Conservation (phyloP, 1,140 invertebrate genomes). For the Euborellia annulipes region DNA sequence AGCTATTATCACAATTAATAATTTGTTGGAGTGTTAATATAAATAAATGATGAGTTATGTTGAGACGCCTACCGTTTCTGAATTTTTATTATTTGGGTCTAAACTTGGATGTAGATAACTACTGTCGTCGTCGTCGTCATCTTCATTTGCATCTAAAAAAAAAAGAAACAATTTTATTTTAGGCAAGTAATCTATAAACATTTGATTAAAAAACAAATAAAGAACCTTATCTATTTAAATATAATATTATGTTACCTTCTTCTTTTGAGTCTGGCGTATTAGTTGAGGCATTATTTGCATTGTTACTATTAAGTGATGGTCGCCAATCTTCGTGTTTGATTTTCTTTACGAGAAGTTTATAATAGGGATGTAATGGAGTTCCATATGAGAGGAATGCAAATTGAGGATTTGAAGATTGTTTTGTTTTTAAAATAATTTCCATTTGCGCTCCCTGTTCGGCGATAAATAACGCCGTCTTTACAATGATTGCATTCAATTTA, state of each 20-base stretch:
- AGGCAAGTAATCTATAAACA: conserved; percentile 20
- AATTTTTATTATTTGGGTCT: conserved; percentile 25
- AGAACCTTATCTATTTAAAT: no score
- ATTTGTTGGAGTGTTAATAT: no score
- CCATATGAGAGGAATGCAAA: conserved; percentile 88
- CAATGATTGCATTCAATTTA: conserved; percentile 87
- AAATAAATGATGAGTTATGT: conserved; percentile 13
- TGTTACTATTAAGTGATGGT: neutral
- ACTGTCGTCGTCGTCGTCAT: conserved; percentile 33
- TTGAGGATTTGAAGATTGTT: conserved; percentile 84
- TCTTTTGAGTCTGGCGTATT: no score
- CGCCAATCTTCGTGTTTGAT: conserved; percentile 28
- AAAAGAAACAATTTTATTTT: conserved; percentile 28
- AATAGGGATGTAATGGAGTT: conserved; percentile 73
- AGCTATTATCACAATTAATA: no score
- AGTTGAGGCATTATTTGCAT: neutral
- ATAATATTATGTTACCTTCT: no score
- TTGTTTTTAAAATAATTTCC: conserved; percentile 96
- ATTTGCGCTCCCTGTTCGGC: conserved; percentile 86
- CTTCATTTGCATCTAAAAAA: conserved; percentile 30
- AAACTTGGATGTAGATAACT: conserved; percentile 72
- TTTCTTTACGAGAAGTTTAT: conserved; percentile 61
- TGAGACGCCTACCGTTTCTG: conserved; percentile 30
- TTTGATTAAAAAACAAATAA: neutral
- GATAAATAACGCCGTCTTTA: conserved; percentile 92